Percentiles rank a stretch among this genome's conserved stretches.
Conservation (phyloP, 2,888 invertebrate genomes). For the Xanthia togata region DNA sequence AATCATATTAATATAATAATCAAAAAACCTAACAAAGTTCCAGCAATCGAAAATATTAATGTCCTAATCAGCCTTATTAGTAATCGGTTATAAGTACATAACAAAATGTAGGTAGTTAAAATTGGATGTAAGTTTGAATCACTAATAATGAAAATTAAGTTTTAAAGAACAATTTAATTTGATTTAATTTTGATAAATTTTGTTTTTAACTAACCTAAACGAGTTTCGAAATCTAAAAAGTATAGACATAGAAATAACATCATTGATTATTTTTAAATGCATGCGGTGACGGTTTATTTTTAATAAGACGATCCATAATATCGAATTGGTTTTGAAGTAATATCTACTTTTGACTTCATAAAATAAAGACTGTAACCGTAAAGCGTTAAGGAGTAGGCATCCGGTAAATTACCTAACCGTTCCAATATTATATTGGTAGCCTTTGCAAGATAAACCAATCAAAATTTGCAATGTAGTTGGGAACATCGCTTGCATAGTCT, state of each 20-base stretch:
- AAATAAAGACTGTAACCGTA: not conserved
- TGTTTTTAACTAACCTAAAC: too few species aligned
- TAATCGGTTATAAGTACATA: not conserved
- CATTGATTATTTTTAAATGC: not conserved
- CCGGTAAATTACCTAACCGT: not conserved
- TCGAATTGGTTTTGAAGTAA: not conserved
- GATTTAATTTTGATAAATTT: too few species aligned
- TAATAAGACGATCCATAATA: not conserved
- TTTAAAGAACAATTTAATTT: not conserved
- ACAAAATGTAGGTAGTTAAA: not conserved
- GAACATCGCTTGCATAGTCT: conserved; percentile 17
- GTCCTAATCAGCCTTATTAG: not conserved
- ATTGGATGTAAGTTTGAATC: not conserved
- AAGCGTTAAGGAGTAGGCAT: not conserved
- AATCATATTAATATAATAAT: too few species aligned
- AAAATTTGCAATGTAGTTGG: conserved; percentile 8
- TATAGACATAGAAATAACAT: not conserved
- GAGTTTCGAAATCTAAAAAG: not conserved
- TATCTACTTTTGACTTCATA: not conserved
- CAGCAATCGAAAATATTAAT: too few species aligned
- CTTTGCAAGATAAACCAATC: conserved; percentile 29
- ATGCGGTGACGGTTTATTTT: not conserved
- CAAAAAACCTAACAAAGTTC: too few species aligned
- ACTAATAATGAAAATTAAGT: not conserved
- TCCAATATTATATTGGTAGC: conserved; percentile 16